Conservation (phyloP, 2,113 vertebrate genomes). For the Caranx ignobilis region DNA sequence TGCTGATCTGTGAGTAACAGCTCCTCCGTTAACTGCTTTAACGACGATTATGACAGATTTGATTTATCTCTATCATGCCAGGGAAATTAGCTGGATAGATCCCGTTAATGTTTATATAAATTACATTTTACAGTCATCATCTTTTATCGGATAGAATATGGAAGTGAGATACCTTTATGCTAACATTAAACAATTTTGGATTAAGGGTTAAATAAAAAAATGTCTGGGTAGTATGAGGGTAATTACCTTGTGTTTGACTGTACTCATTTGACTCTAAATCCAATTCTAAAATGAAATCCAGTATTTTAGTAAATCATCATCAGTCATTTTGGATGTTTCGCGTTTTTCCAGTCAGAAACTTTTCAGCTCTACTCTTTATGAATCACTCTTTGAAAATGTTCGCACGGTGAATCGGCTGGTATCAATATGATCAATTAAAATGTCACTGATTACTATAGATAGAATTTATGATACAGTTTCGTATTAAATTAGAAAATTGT, state of each 20-base stretch:
- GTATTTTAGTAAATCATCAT: not conserved
- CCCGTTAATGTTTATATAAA: not conserved
- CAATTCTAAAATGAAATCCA: not conserved
- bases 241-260: not conserved
- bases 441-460: not conserved
- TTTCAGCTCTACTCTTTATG: not conserved
- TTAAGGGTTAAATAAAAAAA: not conserved
- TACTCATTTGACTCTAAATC: not conserved
- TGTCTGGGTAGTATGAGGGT: not conserved
- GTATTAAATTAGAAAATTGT: not conserved
- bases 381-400: not conserved
- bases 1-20: slow-evolving; percentile 31
- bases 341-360: not conserved
- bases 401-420: not conserved
- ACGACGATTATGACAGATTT: not conserved
- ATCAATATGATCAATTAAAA: not conserved
- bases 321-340: not conserved
- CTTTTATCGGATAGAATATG: not conserved
- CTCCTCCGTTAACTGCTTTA: not conserved
- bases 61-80: not conserved
- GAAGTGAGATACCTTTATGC: not conserved
- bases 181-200: not conserved
- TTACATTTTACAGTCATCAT: not conserved
- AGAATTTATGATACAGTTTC: not conserved
- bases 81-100: not conserved